Base-by-base conservation (phyloP, 2,888 invertebrate species). In the Hypolimnas misippus region DNA sequence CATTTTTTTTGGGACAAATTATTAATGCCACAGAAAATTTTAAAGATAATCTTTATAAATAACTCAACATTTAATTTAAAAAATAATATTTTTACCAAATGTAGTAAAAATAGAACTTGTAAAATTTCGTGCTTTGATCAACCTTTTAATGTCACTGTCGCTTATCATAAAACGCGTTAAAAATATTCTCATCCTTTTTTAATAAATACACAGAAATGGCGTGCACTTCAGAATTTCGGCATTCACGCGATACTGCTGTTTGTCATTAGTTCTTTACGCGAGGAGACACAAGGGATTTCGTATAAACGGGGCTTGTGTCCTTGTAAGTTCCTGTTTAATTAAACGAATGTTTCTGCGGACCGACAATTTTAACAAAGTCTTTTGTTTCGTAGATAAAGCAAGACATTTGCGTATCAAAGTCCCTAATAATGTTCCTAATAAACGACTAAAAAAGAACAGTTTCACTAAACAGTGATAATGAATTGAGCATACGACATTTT, bases 191-290 rank as follows among this genome's bases (percentile, higher is more conserved):
- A 29, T 49, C 12, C 1, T 49, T 49, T 49, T 25, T 31, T 61
- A 42, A 14, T 46, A 31, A 29, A 16, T 46, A 54, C 29, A 35
- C 40, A 46, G 38, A 33, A 57, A 46, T 61, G 19, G 33, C 50
- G 46, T 58, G 60, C 56, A 57, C 67, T 67, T 63, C 60, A 61
- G 60, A 66, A 65, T 58, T 67, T 63, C 31, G 62, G 50, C 50
- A 42, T 62, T 75, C 84, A 84, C 85, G 84, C 84, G 62, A 86
- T 79, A 65, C 71, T 69, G 70, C 71, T 81, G 81, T 84, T 83
- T 81, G 76, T 79, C 78, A 65, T 63, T 68, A 55, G 58, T 62
- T 63, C 50, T 63, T 58, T 49, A 29, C 54, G 52, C 33, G 46
- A 64, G 55, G 52, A 58, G 62, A 66, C 67, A 66, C 62, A 31